Conservation (phyloP, 53 echinoderm and acorn worm genomes). For the Echinometra lucunter region DNA sequence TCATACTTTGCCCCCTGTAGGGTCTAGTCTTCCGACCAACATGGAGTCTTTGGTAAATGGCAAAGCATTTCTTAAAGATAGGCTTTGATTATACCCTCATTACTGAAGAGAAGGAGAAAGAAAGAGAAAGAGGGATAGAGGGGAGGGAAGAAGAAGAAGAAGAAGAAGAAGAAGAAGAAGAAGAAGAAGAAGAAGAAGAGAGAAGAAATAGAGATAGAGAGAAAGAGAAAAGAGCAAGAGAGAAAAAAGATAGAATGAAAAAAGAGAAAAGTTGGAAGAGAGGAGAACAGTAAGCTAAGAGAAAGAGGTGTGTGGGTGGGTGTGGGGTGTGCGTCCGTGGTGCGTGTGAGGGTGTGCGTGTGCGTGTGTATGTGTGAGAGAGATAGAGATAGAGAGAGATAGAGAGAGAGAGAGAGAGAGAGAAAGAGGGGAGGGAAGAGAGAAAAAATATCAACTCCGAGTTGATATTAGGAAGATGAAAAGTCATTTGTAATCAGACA, state of each 20-base stretch:
- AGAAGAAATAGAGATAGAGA: not conserved
- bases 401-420: not conserved
- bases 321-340: too few relatives aligned
- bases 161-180: not conserved
- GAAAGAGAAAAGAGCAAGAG: not conserved
- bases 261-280: too few relatives aligned
- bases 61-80: not conserved
- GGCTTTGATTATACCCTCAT: too few relatives aligned
- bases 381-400: not conserved
- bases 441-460: not conserved
- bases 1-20: slow-evolving; percentile 20
- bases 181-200: not conserved
- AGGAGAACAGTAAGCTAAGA: too few relatives aligned
- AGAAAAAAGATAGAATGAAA: not conserved
- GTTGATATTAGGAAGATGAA: not conserved
- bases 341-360: too few relatives aligned
- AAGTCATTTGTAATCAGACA: not conserved
- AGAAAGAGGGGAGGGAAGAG: not conserved
- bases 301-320: too few relatives aligned
- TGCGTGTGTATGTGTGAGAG: too few relatives aligned
- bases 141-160: not conserved
- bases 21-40: slow-evolving; percentile 16
- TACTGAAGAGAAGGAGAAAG: not conserved
- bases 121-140: not conserved
- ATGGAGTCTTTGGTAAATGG: not conserved